Percentiles rank a stretch among this genome's conserved stretches.
These are phyloP conservation scores for Echeneis naucrates DNA, from an alignment of 2,797 vertebrate genomes.

Conservation along the genomic window DNA sequence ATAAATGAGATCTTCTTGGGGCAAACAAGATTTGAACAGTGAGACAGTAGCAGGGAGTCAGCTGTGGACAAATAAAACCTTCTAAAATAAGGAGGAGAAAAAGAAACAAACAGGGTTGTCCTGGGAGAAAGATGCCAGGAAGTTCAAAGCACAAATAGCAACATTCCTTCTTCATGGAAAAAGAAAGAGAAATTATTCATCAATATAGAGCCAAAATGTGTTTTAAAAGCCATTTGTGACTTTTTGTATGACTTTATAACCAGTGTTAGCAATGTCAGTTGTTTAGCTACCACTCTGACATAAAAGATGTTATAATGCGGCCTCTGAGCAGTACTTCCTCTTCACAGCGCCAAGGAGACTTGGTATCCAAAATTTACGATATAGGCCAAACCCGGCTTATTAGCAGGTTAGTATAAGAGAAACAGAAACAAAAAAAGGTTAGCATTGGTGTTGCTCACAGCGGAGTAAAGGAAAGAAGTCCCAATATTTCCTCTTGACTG, in stretches of 20 bases:
- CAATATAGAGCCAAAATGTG: not conserved
- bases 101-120: not conserved
- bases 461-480: not conserved
- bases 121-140: not conserved
- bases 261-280: not conserved
- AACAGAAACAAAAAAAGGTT: not conserved
- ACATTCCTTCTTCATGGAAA: not conserved
- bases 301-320: too few relatives aligned
- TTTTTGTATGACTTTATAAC: not conserved
- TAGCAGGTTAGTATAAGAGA: not conserved
- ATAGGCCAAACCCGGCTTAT: too few relatives aligned
- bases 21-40: conserved; percentile 13
- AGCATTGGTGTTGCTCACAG: not conserved
- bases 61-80: conserved; percentile 21
- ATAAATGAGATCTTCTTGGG: conserved; percentile 9
- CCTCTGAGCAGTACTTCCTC: not conserved
- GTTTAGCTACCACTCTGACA: not conserved
- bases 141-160: conserved; percentile 9
- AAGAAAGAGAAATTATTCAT: conserved; percentile 3
- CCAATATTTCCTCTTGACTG: not conserved
- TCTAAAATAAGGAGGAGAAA: conserved; percentile 24
- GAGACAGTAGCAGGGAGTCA: not conserved
- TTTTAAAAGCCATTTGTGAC: not conserved
- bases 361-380: too few relatives aligned
- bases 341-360: not conserved